phyloP scores from a whole-genome alignment of 2,888 invertebrate genomes.

The Euspilapteryx auroguttella region DNA sequence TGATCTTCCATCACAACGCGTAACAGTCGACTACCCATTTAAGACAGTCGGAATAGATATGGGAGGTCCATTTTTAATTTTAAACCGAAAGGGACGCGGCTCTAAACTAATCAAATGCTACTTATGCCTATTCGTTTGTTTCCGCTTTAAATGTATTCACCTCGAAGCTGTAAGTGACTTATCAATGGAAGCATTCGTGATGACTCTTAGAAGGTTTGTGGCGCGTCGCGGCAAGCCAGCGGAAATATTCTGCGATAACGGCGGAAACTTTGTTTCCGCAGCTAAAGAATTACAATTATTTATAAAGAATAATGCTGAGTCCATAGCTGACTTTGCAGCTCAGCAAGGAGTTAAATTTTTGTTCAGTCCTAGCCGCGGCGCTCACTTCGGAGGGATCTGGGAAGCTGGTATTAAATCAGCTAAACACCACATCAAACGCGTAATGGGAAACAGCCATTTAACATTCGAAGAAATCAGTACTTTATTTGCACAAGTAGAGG shows the following conservation, averaged over 20 bases:
- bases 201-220: conserved; percentile 5
- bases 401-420: no score
- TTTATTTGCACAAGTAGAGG: no score
- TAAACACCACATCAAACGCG: no score
- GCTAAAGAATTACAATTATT: conserved; percentile 3
- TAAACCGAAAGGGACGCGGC: conserved; percentile 4
- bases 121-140: conserved; percentile 6
- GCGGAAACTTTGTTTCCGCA: conserved; percentile 5
- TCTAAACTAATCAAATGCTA: conserved; percentile 4
- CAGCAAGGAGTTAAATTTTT: no score
- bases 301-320: no score
- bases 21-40: conserved; percentile 3
- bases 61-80: conserved; percentile 4
- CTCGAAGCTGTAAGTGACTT: conserved; percentile 6
- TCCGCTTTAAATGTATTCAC: conserved; percentile 7
- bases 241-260: no score
- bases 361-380: no score
- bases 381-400: no score
- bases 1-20: conserved; percentile 3
- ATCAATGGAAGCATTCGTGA: conserved; percentile 5
- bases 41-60: conserved; percentile 3
- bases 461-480: no score
- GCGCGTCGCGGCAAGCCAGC: conserved; percentile 5
- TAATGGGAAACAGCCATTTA: no score
- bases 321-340: no score